Base-by-base conservation (phyloP, 1,140 invertebrate genomes). In the Arion vulgaris region DNA sequence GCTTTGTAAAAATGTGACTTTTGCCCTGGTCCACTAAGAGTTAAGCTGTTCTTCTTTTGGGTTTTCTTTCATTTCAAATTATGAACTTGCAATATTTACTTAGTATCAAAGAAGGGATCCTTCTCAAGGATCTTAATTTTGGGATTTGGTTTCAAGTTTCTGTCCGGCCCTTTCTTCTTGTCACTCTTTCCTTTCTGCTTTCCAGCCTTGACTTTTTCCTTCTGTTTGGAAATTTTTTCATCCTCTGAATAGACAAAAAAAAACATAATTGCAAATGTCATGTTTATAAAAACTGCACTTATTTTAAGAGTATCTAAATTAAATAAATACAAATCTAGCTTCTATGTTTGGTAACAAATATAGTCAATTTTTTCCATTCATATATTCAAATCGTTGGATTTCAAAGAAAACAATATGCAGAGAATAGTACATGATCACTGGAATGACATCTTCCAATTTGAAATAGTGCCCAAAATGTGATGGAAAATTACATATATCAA, bases 41-140 rank as follows among this genome's bases (percentile, higher is more conserved):
- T n/a, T n/a, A n/a, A n/a, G n/a, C n/a, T n/a, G n/a, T n/a, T n/a
- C n/a, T n/a, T n/a, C n/a, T n/a, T n/a, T n/a, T n/a, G n/a, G n/a
- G n/a, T n/a, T n/a, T n/a, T n/a, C n/a, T n/a, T n/a, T n/a, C n/a
- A n/a, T n/a, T n/a, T n/a, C n/a, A n/a, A n/a, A n/a, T n/a, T n/a
- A n/a, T n/a, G n/a, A 45, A 45, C 15, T 45, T 45, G 41, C 15
- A 7, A n/a, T 7, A 74, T 71, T 75, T 87, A 90, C 88, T 88
- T 90, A 74, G 90, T 89, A 82, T 94, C 91, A 88, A 93, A 93
- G n/a, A 93, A 91, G 9, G 93, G 93, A 85, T 93, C 93, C 82
- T 91, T 91, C 76, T 92, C 90, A 71, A 92, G 87, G 4, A 92
- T 86, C 75, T 91, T 93, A 68, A 91, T 89, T 72, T 89, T 90